Base-by-base conservation (phyloP, 2,113 vertebrate species). In the Calidris pugnax region DNA sequence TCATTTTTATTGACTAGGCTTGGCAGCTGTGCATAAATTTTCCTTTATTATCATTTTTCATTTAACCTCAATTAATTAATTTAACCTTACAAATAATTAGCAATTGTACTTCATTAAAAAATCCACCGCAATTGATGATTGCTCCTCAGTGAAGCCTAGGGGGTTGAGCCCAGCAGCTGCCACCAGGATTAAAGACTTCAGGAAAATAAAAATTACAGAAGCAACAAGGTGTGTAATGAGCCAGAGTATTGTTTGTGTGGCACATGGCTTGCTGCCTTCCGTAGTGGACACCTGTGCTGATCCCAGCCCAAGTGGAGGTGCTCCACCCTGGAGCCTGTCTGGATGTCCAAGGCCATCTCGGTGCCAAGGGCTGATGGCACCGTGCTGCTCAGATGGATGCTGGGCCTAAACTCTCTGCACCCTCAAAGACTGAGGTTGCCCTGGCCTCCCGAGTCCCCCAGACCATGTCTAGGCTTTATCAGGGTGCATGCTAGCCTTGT, bases 361-460 rank as follows among this genome's bases (percentile, higher is more conserved):
- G 1, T 39, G 57, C n/a, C 57, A 21, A 50, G 69, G 20, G 28
- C 85, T 81, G 55, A 47, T 32, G 60, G 43, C 0, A 0, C 32
- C 6, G 7, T 9, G 2, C 75, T 16, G 2, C 18, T 75, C 17
- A 39, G 0, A 0, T 81, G 20, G 17, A 6, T 8, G 6, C 8
- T 79, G 43, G 23, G 56, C 12, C 41, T 77, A 47, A 95, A 27
- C 41, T 48, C 21, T 33, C 43, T 79, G 28, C 18, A 4, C 6
- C 20, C 23, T 67, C 28, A 48, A 35, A 35, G 33, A 56, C 18
- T 2, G 7, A 59, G 37, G 20, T 43, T 94, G 56, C 51, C 16
- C 12, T 74, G 47, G 14, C 24, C 66, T 81, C 47, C 45, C 14
- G 53, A 16, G 57, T 63, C 7, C 51, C 47, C 17, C 41, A n/a